Conservation (phyloP, 2,797 vertebrate species). For the Dryobates pubescens region DNA sequence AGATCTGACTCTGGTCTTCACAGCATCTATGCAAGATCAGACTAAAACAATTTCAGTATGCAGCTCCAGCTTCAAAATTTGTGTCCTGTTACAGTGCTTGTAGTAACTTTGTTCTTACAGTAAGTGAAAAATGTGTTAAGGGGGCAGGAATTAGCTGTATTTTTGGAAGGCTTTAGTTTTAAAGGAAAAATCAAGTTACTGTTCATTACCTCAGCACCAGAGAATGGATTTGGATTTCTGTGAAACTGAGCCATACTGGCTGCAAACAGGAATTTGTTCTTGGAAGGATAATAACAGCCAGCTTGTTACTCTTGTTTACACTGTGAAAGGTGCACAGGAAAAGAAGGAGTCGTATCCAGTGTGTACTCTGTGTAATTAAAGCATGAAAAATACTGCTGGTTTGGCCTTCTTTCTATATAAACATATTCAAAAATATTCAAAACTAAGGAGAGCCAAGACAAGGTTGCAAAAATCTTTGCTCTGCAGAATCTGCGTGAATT, state of each 20-base stretch:
- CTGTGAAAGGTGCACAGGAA: conserved; percentile 55
- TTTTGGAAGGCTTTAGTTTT: conserved; percentile 38
- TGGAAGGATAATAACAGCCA: conserved; percentile 60
- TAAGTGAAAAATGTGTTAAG: conserved; percentile 21
- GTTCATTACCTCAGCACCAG: conserved; percentile 38
- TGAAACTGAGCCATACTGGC: conserved; percentile 57
- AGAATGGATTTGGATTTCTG: conserved; percentile 45
- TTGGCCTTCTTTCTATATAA: conserved; percentile 60
- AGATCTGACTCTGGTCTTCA: neutral
- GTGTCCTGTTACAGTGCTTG: neutral
- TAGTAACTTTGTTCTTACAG: conserved; percentile 14
- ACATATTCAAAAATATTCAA: neutral
- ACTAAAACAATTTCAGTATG: neutral
- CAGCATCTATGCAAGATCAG: neutral
- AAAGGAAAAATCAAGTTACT: conserved; percentile 42
- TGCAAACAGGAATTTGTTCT: conserved; percentile 63
- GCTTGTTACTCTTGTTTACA: conserved; percentile 68
- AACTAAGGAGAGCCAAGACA: neutral
- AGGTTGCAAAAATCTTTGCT: conserved; percentile 16
- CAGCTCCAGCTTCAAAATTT: neutral
- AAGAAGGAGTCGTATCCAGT: conserved; percentile 21
- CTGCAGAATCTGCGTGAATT: conserved; percentile 19
- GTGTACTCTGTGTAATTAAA: conserved; percentile 9
- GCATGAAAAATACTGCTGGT: conserved; percentile 54
- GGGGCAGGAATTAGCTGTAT: conserved; percentile 15